Evolutionary conservation across 2,888 invertebrate species (phyloP), one percentile per base, ranked within the genome.

Genomic region (Acanthococcus lagerstroemiae): DNA sequence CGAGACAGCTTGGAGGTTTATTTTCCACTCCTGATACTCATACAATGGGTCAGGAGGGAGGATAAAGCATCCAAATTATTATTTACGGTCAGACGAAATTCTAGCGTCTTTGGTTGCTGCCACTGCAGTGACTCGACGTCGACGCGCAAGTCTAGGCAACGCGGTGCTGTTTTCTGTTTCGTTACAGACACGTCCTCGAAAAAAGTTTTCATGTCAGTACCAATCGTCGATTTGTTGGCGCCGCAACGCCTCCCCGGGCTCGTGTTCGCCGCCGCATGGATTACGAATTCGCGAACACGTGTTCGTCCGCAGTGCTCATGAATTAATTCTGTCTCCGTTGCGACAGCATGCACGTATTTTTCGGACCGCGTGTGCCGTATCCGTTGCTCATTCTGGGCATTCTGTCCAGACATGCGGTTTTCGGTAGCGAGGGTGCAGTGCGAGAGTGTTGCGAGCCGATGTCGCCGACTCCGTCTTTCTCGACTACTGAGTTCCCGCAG

Each of bases 381-480:
- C 48, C 21, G n/a, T 48, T 48, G n/a, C 21, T 48, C 48, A 21
- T 48, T 21, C 17, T n/a, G 48, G 12, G 48, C 21, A n/a, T 48
- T 48, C 9, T 48, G 19, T 19, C 9, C 9, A 21, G 21, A 19
- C 12, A 60, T 30, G 60, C 50, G 50, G 48, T 37, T 25, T 27
- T 60, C n/a, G 60, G 46, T 12, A 60, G 60, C 50, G 60, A 60
- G 50, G 60, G 60, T 6, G 24, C 60, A 12, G 50, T 50, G 3
- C 60, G 60, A 27, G 60, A 60, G n/a, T 60, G 60, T 26, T 60
- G 60, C 60, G 60, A 60, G 24, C 60, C 60, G 17, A 50, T 60
- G 60, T 60, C 60, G 15, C 60, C 60, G 9, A 60, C 60, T n/a
- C 50, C 60, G 50, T 48, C 60, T 24, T 60, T 50, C 21, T 50